A percentile compares a stretch with the other conserved stretches of the same genome.
phyloP scores from a whole-genome alignment of 1,140 invertebrate species.

The Dufourea novaeangliae region DNA sequence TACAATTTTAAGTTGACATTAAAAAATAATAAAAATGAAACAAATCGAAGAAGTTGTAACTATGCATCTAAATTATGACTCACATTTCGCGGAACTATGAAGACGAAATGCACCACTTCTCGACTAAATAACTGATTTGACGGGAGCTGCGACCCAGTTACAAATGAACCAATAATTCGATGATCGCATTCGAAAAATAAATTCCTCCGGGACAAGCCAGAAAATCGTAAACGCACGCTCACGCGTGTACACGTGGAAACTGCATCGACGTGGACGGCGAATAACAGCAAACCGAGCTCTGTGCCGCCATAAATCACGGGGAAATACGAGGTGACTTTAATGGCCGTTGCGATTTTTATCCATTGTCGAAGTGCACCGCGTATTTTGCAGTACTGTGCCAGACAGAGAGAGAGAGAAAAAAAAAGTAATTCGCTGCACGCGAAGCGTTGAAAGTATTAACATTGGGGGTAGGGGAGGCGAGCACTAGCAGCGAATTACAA shows the following conservation, averaged over 20 bases:
- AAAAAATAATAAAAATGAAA: too few relatives aligned
- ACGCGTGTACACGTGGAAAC: background rate
- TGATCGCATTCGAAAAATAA: background rate
- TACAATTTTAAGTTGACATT: too few relatives aligned
- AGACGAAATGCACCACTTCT: too few relatives aligned
- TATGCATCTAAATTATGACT: too few relatives aligned
- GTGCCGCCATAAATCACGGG: slow-evolving; percentile 68
- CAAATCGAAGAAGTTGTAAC: too few relatives aligned
- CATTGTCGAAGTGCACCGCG: slow-evolving; percentile 55
- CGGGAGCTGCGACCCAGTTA: background rate
- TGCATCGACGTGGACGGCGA: slow-evolving; percentile 22
- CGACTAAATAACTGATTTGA: too few relatives aligned
- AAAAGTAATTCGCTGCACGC: slow-evolving; percentile 44
- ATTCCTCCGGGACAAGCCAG: background rate
- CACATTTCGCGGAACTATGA: too few relatives aligned
- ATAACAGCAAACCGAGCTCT: slow-evolving; percentile 63
- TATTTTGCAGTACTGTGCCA: slow-evolving; percentile 35
- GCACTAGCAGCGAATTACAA: slow-evolving; percentile 20
- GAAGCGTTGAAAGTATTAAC: slow-evolving; percentile 58
- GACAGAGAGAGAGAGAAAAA: background rate
- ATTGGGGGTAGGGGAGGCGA: slow-evolving; percentile 17
- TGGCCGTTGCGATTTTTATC: slow-evolving; percentile 70
- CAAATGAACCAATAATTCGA: background rate
- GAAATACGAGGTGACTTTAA: slow-evolving; percentile 70
- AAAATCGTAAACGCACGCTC: slow-evolving; percentile 6